These are phyloP conservation scores for Actinernus sp. DNA, from an alignment of 92 coral and sea anemone genomes.

Conservation along the genomic window DNA sequence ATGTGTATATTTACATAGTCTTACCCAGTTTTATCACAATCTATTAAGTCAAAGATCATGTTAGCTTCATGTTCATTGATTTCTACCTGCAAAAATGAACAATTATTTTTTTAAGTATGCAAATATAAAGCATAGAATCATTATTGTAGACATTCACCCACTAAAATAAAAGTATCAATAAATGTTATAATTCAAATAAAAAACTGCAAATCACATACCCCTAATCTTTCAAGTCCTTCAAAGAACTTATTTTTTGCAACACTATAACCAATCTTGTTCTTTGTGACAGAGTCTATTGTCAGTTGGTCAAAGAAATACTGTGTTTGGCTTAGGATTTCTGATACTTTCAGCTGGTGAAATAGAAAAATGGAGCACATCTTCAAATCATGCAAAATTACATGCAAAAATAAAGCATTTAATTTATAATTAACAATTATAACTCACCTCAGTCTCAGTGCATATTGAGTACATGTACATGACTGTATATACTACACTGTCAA, in stretches of 20 bases:
- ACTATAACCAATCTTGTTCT: conserved; percentile 83
- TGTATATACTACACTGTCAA: too few species aligned
- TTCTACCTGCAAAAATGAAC: conserved; percentile 63
- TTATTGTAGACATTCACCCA: too few species aligned
- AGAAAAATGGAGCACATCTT: not conserved
- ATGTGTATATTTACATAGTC: too few species aligned
- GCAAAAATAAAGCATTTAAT: too few species aligned
- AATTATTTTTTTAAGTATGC: not conserved
- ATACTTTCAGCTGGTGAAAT: conserved; percentile 81
- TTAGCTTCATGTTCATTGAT: conserved; percentile 86
- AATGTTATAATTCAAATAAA: too few species aligned
- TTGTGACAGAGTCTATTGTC: conserved; percentile 82
- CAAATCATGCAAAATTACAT: too few species aligned
- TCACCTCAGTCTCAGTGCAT: too few species aligned
- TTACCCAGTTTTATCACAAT: conserved; percentile 94
- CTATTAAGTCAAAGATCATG: conserved; percentile 92
- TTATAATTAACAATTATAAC: too few species aligned
- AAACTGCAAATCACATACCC: too few species aligned
- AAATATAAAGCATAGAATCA: not conserved
- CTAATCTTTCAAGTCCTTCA: conserved; percentile 88
- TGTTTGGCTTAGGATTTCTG: conserved; percentile 91
- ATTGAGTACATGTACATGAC: too few species aligned
- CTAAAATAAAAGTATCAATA: too few species aligned
- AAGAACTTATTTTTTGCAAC: conserved; percentile 86
- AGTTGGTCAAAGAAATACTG: conserved; percentile 87